Evolutionary conservation across 2,888 invertebrate species (phyloP), one percentile per base, ranked within the genome.

Genomic region (Drosophila stalkeri): DNA sequence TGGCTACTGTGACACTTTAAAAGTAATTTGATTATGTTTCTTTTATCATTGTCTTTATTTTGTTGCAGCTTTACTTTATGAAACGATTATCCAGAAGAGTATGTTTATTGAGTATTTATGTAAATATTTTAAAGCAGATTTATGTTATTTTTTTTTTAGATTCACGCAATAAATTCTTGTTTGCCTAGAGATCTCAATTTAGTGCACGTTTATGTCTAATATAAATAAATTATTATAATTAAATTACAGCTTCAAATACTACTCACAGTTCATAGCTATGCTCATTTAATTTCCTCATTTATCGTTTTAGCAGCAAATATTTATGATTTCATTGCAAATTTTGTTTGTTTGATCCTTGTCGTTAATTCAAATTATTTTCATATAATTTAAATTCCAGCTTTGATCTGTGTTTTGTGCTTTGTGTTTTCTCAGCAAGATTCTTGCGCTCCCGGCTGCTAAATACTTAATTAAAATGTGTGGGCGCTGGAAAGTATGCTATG

Each of bases 401-500:
- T 66, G 67, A 67, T 55, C 67, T 54, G 23, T 31, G 52, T 11
- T 47, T 6, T 33, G 44, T 41, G 18, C 23, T 35, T 56, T 35
- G 37, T 23, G 20, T 37, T 33, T 49, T 33, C 37, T n/a, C 43
- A 43, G 16, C 18, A 33, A n/a, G 44, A 64, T 14, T 56, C 20
- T 39, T 46, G 14, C 20, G 43, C 61, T 41, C 39, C 31, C 33
- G 16, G 44, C 41, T 64, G 54, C 60, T 57, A 77, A 82, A 78
- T 70, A 67, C 69, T 55, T 65, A 83, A 76, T 83, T 75, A 57
- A 60, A 67, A 56, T 71, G 49, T 46, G 68, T 27, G 20, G 23
- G 49, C 62, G 69, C 77, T 73, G 46, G 47, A 72, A 80, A 82
- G 88, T 85, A 82, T 84, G 74, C 78, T 76, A 70, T 49, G 73